These are phyloP conservation scores for Eurystomus glaucurus DNA, from an alignment of 2,797 vertebrate genomes.

Conservation along the genomic window DNA sequence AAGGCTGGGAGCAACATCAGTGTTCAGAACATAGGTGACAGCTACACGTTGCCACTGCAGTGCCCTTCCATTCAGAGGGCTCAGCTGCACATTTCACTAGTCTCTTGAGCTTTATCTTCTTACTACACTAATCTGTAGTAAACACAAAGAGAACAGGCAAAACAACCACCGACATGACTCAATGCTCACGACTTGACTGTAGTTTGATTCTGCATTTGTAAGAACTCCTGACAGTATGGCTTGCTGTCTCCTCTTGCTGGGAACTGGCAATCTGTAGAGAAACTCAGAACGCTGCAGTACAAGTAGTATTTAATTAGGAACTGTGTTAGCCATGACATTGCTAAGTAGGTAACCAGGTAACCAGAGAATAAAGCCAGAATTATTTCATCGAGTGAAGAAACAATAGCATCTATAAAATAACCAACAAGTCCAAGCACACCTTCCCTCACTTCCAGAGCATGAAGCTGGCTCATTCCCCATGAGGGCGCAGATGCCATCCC, in stretches of 20 bases:
- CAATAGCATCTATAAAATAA: background rate
- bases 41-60: accelerated
- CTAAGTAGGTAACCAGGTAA: background rate
- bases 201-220: background rate
- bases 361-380: background rate
- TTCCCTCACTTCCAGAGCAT: background rate
- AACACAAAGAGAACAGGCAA: background rate
- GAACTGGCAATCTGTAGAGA: background rate
- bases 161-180: background rate
- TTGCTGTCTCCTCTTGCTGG: background rate
- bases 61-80: background rate
- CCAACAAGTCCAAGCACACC: background rate
- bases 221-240: background rate
- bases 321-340: background rate
- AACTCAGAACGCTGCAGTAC: background rate
- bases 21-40: background rate
- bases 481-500: background rate
- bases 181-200: accelerated
- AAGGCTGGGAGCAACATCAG: accelerated
- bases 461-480: background rate
- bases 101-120: background rate
- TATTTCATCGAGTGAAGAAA: background rate
- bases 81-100: background rate
- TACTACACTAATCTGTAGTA: background rate
- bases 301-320: background rate